Evolutionary conservation across 1,140 invertebrate species (phyloP).

Genomic region (Ridgeia piscesae): DNA sequence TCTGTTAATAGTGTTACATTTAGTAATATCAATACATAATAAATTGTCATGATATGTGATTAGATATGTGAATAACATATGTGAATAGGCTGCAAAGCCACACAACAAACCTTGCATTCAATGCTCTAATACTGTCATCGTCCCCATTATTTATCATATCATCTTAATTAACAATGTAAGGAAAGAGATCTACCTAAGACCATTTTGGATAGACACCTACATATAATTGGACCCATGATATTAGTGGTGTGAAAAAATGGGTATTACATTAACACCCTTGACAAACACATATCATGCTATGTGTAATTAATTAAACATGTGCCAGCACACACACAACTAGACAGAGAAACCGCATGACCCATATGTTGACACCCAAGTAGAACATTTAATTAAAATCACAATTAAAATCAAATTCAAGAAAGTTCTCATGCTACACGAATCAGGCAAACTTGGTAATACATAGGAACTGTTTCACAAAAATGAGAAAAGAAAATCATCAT

Average conservation of each 20-base stretch:
- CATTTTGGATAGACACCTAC: too few relatives aligned
- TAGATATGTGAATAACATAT: not conserved
- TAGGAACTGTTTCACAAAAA: too few relatives aligned
- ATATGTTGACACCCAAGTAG: not conserved
- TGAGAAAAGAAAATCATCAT: too few relatives aligned
- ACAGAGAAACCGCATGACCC: too few relatives aligned
- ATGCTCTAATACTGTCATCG: not conserved
- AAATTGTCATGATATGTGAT: not conserved
- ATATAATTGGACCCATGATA: too few relatives aligned
- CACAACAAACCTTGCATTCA: not conserved
- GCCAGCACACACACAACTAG: not conserved
- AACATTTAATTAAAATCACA: not conserved
- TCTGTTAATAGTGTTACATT: not conserved
- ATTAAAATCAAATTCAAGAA: not conserved
- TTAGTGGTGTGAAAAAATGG: too few relatives aligned
- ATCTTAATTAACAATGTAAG: too few relatives aligned
- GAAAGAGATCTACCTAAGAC: too few relatives aligned
- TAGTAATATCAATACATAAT: not conserved
- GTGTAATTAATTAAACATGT: not conserved
- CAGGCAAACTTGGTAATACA: too few relatives aligned
- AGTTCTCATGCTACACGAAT: too few relatives aligned
- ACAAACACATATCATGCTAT: not conserved
- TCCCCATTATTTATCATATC: not conserved
- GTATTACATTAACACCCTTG: not conserved
- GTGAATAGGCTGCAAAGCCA: not conserved